These are phyloP conservation scores for Bombus breviceps DNA, from an alignment of 1,140 invertebrate genomes.

Conservation along the genomic window DNA sequence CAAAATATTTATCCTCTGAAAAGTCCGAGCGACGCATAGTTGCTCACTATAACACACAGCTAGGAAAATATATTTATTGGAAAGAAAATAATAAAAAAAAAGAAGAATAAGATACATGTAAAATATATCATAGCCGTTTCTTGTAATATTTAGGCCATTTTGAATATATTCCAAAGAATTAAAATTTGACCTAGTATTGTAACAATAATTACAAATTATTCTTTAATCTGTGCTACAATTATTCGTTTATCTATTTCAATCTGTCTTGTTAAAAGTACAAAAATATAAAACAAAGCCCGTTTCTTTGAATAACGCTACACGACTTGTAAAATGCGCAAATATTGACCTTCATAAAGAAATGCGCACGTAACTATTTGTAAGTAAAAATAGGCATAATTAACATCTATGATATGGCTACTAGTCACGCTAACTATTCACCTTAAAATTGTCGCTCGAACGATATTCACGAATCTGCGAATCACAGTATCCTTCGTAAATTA, in stretches of 20 bases:
- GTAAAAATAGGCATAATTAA: background rate
- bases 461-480: background rate
- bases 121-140: background rate
- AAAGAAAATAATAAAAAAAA: too few species aligned
- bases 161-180: background rate
- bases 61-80: too few species aligned
- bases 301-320: background rate
- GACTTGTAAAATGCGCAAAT: background rate
- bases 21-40: too few species aligned
- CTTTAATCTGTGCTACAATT: background rate
- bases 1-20: too few species aligned
- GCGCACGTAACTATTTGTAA: background rate
- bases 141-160: background rate
- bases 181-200: background rate
- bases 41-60: too few species aligned
- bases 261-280: background rate
- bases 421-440: background rate
- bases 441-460: background rate
- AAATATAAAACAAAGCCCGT: background rate
- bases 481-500: background rate
- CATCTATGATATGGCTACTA: background rate
- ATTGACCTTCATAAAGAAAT: background rate
- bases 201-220: background rate
- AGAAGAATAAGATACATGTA: background rate
- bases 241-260: background rate